Percentiles rank a stretch among this genome's conserved stretches.
Conservation (phyloP, 1,140 invertebrate genomes). For the Drosophila paulistorum region DNA sequence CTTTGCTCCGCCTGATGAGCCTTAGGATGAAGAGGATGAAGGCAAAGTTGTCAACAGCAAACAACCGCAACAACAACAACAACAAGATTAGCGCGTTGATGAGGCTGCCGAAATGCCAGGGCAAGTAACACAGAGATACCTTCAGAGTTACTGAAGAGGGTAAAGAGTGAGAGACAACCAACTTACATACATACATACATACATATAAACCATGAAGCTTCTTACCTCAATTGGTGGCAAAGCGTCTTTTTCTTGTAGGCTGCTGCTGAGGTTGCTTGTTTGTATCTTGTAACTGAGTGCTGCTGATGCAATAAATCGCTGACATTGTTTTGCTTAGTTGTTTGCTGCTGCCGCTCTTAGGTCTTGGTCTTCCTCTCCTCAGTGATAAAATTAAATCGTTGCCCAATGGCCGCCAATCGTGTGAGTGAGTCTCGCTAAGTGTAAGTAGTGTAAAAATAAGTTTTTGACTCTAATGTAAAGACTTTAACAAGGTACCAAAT, state of each 20-base stretch:
- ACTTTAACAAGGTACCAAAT: conserved; percentile 1
- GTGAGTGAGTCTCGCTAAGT: neutral
- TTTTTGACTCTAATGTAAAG: too few relatives aligned
- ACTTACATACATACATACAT: too few relatives aligned
- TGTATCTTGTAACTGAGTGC: conserved; percentile 65
- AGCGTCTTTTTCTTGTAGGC: conserved; percentile 38
- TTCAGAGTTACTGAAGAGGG: too few relatives aligned
- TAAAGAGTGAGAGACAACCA: neutral
- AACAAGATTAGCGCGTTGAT: conserved; percentile 43
- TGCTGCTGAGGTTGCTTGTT: conserved; percentile 74
- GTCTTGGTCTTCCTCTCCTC: neutral
- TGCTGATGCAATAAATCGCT: conserved; percentile 24
- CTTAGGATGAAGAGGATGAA: conserved; percentile 64
- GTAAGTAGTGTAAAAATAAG: too few relatives aligned
- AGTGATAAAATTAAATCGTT: conserved; percentile 24
- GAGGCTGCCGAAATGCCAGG: conserved; percentile 59
- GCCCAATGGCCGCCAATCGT: conserved; percentile 15
- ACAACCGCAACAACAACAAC: conserved; percentile 34
- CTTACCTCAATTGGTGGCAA: conserved; percentile 55
- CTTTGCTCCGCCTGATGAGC: conserved; percentile 40
- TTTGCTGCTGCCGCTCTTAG: conserved; percentile 5
- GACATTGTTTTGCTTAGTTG: conserved; percentile 20
- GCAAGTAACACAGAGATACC: neutral
- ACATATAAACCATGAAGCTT: neutral
- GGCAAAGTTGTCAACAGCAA: conserved; percentile 58